A percentile compares a stretch with the other conserved stretches of the same genome.
phyloP scores from a whole-genome alignment of 2,113 vertebrate genomes.

The Motacilla alba region DNA sequence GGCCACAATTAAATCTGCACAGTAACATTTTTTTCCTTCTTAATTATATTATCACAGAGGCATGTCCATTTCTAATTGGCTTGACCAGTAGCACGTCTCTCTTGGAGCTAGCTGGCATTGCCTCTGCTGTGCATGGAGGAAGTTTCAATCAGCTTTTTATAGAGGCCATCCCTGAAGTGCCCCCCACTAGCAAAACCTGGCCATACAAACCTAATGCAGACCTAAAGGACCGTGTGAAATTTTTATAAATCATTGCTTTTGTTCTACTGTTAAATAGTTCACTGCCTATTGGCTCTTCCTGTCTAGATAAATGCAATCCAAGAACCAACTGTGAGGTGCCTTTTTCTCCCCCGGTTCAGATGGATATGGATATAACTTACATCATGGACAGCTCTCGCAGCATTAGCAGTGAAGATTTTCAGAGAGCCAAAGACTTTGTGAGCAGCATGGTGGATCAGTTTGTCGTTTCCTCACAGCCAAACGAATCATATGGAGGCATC shows the following conservation, averaged over 20 bases:
- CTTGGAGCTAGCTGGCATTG: not conserved
- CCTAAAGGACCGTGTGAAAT: not conserved
- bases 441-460: conserved; percentile 76
- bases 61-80: not conserved
- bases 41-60: not conserved
- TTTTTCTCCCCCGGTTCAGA: conserved; percentile 24
- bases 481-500: not conserved
- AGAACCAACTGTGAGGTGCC: conserved; percentile 50
- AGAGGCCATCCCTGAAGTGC: not conserved
- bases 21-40: not conserved
- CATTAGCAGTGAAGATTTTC: conserved; percentile 71
- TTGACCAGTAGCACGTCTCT: not conserved
- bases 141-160: not conserved
- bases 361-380: conserved; percentile 79
- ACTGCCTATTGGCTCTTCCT: not conserved
- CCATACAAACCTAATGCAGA: not conserved
- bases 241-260: not conserved
- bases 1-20: not conserved
- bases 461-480: conserved; percentile 67
- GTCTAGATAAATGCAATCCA: conserved; percentile 79
- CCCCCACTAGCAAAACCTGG: not conserved
- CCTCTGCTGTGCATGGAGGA: not conserved
- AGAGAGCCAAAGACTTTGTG: conserved; percentile 74
- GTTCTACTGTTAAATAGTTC: not conserved
- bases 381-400: conserved; percentile 80